Conservation (phyloP, 2,888 invertebrate species). For the Chymomyza caudatula region DNA sequence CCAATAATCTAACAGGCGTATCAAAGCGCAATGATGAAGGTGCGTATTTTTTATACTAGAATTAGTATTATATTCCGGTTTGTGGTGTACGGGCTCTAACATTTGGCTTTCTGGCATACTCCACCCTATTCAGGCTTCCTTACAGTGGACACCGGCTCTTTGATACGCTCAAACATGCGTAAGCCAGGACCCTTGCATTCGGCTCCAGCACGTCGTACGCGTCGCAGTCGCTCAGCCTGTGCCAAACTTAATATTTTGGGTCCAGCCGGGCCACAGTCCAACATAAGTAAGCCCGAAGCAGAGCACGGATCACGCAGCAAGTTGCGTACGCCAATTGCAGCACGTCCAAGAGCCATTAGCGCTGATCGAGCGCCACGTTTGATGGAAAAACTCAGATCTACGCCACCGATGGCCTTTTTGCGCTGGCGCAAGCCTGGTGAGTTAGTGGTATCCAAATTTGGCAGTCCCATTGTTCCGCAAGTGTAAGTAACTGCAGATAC, state of each 20-base stretch:
- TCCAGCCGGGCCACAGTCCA: constrained; percentile 24
- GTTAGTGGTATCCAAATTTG: constrained; percentile 75
- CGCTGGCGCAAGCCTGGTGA: constrained; percentile 78
- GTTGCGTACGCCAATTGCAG: constrained; percentile 71
- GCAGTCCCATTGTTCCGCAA: constrained; percentile 76
- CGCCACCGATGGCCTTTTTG: constrained; percentile 74
- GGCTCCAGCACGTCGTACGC: constrained; percentile 71
- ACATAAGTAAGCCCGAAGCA: not conserved
- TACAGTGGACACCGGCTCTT: constrained; percentile 34
- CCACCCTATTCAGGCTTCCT: too few species aligned
- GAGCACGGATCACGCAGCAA: constrained; percentile 69
- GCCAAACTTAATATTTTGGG: constrained; percentile 32
- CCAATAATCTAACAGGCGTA: too few species aligned
- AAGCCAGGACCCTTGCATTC: constrained; percentile 75
- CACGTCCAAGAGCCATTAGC: constrained; percentile 73
- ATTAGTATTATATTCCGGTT: constrained; percentile 6
- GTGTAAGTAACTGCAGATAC: too few species aligned
- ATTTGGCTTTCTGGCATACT: constrained; percentile 21
- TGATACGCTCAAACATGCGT: constrained; percentile 49
- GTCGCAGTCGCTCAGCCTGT: constrained; percentile 75
- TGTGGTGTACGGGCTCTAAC: constrained; percentile 29
- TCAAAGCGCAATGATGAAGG: too few species aligned
- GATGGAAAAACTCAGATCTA: constrained; percentile 24
- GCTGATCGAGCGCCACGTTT: constrained; percentile 73
- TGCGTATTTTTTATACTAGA: not conserved